These are phyloP conservation scores for Pinctada fucata DNA, from an alignment of 2,888 invertebrate genomes.

Conservation along the genomic window DNA sequence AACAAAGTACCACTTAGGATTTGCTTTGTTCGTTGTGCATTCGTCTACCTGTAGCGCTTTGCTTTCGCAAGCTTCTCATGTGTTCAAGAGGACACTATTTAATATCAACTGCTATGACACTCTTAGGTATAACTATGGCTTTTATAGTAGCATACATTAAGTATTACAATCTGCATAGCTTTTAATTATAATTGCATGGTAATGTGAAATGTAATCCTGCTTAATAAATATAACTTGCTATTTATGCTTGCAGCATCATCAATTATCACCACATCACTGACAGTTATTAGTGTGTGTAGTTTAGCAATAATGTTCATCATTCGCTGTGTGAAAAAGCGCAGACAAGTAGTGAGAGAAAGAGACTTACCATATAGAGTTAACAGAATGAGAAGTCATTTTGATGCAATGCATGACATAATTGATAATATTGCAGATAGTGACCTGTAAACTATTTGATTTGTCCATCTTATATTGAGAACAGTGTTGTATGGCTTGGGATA, in stretches of 20 bases:
- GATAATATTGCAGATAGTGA: neutral
- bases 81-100: neutral
- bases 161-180: slow-evolving; percentile 2
- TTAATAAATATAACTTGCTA: neutral
- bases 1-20: neutral
- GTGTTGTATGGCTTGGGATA: slow-evolving; percentile 2
- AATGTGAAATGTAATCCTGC: neutral
- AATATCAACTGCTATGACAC: neutral
- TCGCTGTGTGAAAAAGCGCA: neutral
- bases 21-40: too few species aligned
- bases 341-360: neutral
- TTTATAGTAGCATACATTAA: neutral
- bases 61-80: neutral
- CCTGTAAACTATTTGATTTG: neutral
- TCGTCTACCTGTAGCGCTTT: too few species aligned
- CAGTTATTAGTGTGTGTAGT: neutral
- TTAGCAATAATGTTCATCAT: neutral
- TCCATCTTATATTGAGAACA: slow-evolving; percentile 1
- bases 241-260: neutral
- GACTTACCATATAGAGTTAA: neutral
- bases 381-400: neutral
- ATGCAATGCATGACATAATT: neutral
- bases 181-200: neutral
- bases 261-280: neutral
- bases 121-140: neutral